These are phyloP conservation scores for Diplodus puntazzo DNA, from an alignment of 2,797 vertebrate species.

Conservation along the genomic window DNA sequence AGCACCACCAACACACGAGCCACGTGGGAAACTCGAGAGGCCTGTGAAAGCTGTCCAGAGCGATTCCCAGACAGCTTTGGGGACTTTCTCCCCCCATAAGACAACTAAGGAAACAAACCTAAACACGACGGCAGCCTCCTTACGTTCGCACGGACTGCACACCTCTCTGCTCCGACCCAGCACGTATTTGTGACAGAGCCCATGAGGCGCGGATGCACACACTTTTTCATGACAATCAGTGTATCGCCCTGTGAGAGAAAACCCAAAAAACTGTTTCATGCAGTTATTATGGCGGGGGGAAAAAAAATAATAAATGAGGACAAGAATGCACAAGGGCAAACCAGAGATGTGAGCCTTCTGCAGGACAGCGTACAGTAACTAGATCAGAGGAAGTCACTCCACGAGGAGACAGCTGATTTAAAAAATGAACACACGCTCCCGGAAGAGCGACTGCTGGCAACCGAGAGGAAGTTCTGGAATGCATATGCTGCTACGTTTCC, in stretches of 20 bases:
- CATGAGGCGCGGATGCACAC: constrained; percentile 43
- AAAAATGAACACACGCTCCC: background rate
- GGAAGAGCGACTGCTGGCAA: background rate
- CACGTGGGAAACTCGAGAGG: constrained; percentile 49
- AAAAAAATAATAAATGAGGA: constrained; percentile 40
- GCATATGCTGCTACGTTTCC: background rate
- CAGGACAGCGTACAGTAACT: constrained; percentile 21
- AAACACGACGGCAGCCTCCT: background rate
- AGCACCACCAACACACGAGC: constrained; percentile 43
- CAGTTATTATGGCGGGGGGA: constrained; percentile 1
- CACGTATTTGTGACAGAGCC: constrained; percentile 61
- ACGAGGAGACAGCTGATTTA: constrained; percentile 7
- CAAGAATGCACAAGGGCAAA: constrained; percentile 52
- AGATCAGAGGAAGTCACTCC: constrained; percentile 38
- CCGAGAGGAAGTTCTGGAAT: background rate
- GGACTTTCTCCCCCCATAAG: constrained; percentile 18
- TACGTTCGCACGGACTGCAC: background rate
- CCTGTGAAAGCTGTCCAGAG: constrained; percentile 47
- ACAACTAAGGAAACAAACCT: background rate
- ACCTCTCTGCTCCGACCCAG: constrained; percentile 40
- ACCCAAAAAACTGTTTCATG: constrained; percentile 44
- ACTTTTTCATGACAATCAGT: constrained; percentile 46
- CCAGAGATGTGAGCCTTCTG: constrained; percentile 40
- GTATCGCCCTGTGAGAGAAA: constrained; percentile 30
- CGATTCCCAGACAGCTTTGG: constrained; percentile 47